Percentiles rank a stretch among this genome's conserved stretches.
Evolutionary conservation across 2,888 invertebrate genomes (phyloP).

Genomic region (Scrobipalpa atriplicella): DNA sequence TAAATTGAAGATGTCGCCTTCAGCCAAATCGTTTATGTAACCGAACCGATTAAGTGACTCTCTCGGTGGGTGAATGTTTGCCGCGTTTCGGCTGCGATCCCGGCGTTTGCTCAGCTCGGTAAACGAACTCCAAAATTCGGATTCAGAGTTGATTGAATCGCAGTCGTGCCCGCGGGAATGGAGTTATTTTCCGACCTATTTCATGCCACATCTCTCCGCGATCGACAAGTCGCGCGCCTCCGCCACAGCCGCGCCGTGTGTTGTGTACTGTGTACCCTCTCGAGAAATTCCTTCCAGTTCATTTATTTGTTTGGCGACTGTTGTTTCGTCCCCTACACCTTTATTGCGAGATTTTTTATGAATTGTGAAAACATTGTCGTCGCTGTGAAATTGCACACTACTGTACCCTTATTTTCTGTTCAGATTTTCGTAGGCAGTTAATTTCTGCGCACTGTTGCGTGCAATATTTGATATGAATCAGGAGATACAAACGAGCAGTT

Average conservation of each 20-base stretch:
- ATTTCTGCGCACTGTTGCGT: constrained; percentile 30
- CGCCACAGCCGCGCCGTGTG: constrained; percentile 53
- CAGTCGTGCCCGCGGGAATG: constrained; percentile 73
- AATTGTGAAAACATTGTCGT: constrained; percentile 46
- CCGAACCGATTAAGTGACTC: constrained; percentile 26
- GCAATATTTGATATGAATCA: constrained; percentile 29
- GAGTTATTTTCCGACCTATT: constrained; percentile 80
- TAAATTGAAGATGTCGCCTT: constrained; percentile 23
- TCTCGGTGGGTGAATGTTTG: constrained; percentile 49
- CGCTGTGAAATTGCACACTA: constrained; percentile 17
- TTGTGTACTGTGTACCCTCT: constrained; percentile 66
- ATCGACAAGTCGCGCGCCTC: constrained; percentile 49
- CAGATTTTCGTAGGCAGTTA: constrained; percentile 26
- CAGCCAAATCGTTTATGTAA: constrained; percentile 16
- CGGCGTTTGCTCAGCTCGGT: constrained; percentile 65
- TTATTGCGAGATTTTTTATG: constrained; percentile 59
- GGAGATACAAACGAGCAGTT: constrained; percentile 27
- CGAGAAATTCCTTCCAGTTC: constrained; percentile 77
- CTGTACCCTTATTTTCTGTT: constrained; percentile 17
- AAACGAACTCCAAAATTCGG: constrained; percentile 80
- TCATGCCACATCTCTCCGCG: constrained; percentile 59
- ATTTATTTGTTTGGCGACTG: constrained; percentile 73
- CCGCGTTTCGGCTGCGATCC: constrained; percentile 62
- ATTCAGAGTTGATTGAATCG: constrained; percentile 80
- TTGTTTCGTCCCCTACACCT: constrained; percentile 60